Conservation (phyloP, 2,797 vertebrate genomes). For the Darevskia nairensis region DNA sequence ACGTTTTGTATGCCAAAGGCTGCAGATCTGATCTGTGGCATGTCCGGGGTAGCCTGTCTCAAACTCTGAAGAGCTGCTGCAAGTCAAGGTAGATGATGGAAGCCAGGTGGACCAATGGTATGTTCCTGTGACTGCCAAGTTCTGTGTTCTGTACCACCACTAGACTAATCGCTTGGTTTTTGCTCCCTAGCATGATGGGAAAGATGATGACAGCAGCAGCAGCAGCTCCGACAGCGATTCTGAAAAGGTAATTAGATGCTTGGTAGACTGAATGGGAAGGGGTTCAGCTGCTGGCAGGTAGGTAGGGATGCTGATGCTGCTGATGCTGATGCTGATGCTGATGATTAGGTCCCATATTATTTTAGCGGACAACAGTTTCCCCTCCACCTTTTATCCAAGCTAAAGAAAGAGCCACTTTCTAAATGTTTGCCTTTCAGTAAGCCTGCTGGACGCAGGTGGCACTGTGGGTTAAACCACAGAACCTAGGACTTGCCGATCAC, state of each 20-base stretch:
- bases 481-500: no score
- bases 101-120: no score
- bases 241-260: conserved; percentile 52
- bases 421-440: not conserved
- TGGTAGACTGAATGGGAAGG: not conserved
- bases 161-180: conserved; percentile 9
- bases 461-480: no score
- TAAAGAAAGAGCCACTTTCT: not conserved
- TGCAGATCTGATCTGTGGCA: no score
- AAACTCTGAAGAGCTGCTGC: no score
- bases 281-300: not conserved
- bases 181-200: conserved; percentile 16
- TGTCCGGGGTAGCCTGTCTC: no score
- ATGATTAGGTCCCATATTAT: not conserved
- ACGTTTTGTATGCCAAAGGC: no score
- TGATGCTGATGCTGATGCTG: not conserved
- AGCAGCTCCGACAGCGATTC: conserved; percentile 45
- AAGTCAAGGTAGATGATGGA: no score
- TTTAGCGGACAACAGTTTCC: not conserved
- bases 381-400: not conserved
- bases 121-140: no score
- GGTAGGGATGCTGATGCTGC: not conserved
- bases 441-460: not conserved
- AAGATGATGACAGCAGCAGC: conserved; percentile 42
- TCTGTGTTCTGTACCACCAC: no score